phyloP scores from a whole-genome alignment of 2,797 vertebrate species.

The Pseudopleuronectes americanus region DNA sequence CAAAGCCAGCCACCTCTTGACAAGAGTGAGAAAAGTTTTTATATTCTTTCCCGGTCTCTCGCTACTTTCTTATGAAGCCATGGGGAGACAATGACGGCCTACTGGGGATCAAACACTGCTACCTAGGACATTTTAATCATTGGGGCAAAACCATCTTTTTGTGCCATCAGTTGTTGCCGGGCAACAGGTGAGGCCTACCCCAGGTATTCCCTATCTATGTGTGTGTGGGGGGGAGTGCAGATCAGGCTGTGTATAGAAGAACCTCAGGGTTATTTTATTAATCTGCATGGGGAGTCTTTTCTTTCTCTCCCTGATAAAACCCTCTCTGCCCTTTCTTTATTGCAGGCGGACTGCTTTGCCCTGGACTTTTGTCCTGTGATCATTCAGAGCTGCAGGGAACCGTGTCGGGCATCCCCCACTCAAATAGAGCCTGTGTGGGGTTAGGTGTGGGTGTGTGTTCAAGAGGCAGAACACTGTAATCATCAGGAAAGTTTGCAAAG shows the following conservation, averaged over 20 bases:
- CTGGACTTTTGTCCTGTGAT: conserved; percentile 81
- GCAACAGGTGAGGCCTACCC: conserved; percentile 75
- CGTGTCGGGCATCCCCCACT: conserved; percentile 62
- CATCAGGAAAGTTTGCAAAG: conserved; percentile 31
- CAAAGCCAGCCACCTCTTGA: conserved; percentile 73
- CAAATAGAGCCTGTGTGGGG: conserved; percentile 48
- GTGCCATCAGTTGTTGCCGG: conserved; percentile 76
- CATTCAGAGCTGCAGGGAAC: conserved; percentile 75
- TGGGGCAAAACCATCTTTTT: conserved; percentile 65
- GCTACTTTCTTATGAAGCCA: conserved; percentile 68
- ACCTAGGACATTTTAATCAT: conserved; percentile 84
- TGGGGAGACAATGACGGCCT: conserved; percentile 69
- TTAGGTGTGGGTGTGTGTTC: conserved; percentile 31
- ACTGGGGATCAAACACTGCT: conserved; percentile 71
- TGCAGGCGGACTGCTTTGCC: conserved; percentile 73
- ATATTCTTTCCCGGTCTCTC: conserved; percentile 48
- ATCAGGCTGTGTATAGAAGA: conserved; percentile 72
- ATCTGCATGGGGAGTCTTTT: conserved; percentile 82
- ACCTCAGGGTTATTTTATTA: conserved; percentile 80
- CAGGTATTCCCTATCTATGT: conserved; percentile 67
- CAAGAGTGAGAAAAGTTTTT: conserved; percentile 74
- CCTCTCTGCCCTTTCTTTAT: conserved; percentile 70
- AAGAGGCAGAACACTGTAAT: conserved; percentile 33
- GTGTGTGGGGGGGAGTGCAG: conserved; percentile 45
- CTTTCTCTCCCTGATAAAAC: conserved; percentile 75